Evolutionary conservation across 2,888 invertebrate genomes (phyloP).

Genomic region (Tipula confusa): DNA sequence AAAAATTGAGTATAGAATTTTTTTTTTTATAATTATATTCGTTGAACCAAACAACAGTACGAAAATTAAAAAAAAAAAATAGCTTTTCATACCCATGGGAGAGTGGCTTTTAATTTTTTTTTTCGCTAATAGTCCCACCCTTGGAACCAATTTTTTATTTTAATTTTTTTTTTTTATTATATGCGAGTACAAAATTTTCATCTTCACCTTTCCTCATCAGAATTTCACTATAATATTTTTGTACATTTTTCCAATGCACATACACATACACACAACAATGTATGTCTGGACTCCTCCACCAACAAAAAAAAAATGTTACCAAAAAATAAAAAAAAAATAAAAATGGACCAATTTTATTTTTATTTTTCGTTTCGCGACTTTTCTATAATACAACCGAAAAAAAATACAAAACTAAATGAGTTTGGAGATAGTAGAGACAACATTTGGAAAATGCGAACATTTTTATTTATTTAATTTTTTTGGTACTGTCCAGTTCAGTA

Average conservation of each 20-base stretch:
- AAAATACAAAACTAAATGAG: neutral
- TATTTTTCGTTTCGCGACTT: neutral
- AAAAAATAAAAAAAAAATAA: neutral
- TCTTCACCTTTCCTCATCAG: constrained; percentile 20
- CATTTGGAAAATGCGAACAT: neutral
- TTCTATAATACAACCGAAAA: neutral
- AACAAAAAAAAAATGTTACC: neutral
- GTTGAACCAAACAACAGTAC: constrained; percentile 9
- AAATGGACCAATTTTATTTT: neutral
- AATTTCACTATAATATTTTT: neutral
- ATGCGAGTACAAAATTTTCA: neutral
- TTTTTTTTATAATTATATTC: constrained; percentile 20
- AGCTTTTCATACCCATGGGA: constrained; percentile 6
- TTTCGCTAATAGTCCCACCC: constrained; percentile 20
- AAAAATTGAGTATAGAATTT: constrained; percentile 20
- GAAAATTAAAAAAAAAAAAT: neutral
- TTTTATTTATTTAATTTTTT: neutral
- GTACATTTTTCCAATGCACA: neutral
- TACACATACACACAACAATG: neutral
- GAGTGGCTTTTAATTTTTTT: constrained; percentile 12
- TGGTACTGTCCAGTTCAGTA: neutral
- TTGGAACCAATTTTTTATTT: constrained; percentile 15
- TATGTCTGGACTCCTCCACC: constrained; percentile 3
- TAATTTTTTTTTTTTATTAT: neutral
- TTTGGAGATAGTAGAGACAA: neutral